These are phyloP conservation scores for Solenodon paradoxus DNA, from an alignment of 2,113 vertebrate genomes.

Conservation along the genomic window DNA sequence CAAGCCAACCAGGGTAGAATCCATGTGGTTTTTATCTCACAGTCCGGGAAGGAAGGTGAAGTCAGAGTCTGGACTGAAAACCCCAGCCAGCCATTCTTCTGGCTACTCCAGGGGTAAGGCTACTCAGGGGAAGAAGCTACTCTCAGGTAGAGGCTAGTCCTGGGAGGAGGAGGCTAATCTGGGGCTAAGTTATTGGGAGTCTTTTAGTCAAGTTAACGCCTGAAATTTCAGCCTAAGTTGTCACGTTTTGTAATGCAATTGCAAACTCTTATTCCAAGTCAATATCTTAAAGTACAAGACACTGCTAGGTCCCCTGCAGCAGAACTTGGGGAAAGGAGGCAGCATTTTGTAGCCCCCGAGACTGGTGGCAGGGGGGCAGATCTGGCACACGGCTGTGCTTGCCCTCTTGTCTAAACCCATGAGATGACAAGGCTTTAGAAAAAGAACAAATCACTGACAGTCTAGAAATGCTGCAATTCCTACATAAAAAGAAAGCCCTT, in stretches of 20 bases:
- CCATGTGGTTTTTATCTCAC: constrained; percentile 20
- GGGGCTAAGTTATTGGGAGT: background rate
- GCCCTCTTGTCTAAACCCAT: background rate
- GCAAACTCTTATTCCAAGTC: background rate
- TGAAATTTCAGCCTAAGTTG: background rate
- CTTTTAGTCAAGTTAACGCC: background rate
- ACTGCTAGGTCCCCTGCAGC: background rate
- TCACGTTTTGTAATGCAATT: background rate
- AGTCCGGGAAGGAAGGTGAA: background rate
- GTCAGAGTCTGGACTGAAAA: background rate
- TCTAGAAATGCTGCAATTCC: background rate
- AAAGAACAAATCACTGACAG: background rate
- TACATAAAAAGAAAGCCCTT: background rate
- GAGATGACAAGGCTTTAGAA: background rate
- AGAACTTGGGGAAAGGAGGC: background rate
- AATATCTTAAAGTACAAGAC: background rate
- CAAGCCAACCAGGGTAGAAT: background rate
- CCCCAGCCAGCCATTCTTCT: background rate
- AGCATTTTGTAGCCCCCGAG: background rate
- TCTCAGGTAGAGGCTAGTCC: no score
- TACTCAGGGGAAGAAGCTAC: no score
- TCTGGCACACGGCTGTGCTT: background rate
- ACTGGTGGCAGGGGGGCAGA: background rate
- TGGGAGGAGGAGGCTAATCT: no score
- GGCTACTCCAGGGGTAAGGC: rapidly evolving